A percentile compares a stretch with the other conserved stretches of the same genome.
phyloP scores from a whole-genome alignment of 2,113 vertebrate species.

The Vombatus ursinus region DNA sequence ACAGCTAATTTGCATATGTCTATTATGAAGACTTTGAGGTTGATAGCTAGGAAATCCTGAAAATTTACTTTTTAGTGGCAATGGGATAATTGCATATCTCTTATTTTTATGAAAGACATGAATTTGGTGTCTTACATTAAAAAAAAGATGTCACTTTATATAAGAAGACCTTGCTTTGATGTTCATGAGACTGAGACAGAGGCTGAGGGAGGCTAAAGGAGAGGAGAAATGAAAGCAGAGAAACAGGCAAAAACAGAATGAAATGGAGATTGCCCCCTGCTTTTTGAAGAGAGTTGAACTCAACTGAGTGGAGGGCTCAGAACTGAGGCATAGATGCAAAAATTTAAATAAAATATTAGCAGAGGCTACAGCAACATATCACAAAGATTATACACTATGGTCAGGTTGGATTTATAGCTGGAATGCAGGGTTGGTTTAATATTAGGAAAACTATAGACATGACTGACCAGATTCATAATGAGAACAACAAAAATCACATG shows the following conservation, averaged over 20 bases:
- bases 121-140: neutral
- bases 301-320: neutral
- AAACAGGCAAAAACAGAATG: neutral
- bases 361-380: neutral
- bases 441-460: neutral
- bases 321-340: neutral
- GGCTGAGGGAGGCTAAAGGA: neutral
- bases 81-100: neutral
- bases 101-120: neutral
- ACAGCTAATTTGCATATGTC: neutral
- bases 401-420: neutral
- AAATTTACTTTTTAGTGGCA: neutral
- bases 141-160: neutral
- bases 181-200: neutral
- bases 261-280: neutral
- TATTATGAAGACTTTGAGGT: neutral
- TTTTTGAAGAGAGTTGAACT: neutral
- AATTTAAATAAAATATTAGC: neutral
- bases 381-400: neutral
- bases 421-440: neutral
- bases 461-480: neutral
- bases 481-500: neutral
- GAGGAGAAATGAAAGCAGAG: neutral
- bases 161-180: neutral
- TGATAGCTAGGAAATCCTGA: neutral